A percentile compares a stretch with the other conserved stretches of the same genome.
These are phyloP conservation scores for Dryoscopus gambensis DNA, from an alignment of 2,113 vertebrate genomes.

Conservation along the genomic window DNA sequence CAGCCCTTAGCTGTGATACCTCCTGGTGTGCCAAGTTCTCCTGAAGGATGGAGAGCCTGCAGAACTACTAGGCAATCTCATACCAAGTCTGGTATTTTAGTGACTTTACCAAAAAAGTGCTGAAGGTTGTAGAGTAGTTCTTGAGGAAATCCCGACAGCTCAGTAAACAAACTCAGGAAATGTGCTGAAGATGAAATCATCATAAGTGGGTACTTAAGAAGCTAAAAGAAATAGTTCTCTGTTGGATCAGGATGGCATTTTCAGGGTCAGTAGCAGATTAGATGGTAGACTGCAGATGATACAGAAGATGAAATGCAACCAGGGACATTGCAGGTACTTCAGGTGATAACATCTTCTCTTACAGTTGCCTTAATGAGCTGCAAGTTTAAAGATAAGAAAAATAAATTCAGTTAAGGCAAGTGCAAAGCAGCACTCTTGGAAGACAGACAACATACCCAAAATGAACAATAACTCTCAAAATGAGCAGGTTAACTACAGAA, in stretches of 20 bases:
- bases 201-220: not conserved
- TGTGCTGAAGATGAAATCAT: not conserved
- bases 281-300: not conserved
- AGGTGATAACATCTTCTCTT: not conserved
- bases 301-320: not conserved
- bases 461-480: not conserved
- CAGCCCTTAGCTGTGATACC: not conserved
- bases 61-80: not conserved
- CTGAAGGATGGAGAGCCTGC: not conserved
- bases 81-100: not conserved
- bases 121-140: not conserved
- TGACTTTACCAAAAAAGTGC: not conserved
- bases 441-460: fast-evolving
- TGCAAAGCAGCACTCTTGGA: not conserved
- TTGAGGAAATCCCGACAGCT: not conserved
- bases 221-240: not conserved
- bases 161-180: not conserved
- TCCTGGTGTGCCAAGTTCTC: not conserved
- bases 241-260: not conserved
- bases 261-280: not conserved
- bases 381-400: not conserved
- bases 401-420: not conserved
- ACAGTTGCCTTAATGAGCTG: not conserved
- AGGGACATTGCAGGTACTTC: not conserved
- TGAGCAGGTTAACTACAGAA: not conserved